Evolutionary conservation across 2,113 vertebrate species (phyloP).

Genomic region (Psammodynastes pulverulentus): DNA sequence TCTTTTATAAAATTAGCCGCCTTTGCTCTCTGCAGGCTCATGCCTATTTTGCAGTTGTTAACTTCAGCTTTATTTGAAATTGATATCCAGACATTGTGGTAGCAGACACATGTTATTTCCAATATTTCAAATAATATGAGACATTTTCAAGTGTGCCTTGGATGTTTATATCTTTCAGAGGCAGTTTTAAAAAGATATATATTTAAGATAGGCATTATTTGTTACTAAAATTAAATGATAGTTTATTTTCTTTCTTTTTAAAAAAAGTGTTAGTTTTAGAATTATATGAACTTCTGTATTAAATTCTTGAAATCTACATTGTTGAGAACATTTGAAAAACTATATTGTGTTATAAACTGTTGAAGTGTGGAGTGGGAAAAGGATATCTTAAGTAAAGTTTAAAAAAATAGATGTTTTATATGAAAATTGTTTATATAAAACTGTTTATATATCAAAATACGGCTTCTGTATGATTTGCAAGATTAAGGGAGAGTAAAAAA

Average conservation of each 20-base stretch:
- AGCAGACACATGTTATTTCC: slow-evolving; percentile 44
- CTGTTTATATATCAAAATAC: neutral
- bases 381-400: slow-evolving; percentile 23
- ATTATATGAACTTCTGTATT: slow-evolving; percentile 29
- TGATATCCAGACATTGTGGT: neutral
- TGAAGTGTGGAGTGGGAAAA: slow-evolving; percentile 7
- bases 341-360: slow-evolving; percentile 57
- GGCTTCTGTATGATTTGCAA: neutral
- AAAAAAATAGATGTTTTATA: neutral
- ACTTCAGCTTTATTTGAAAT: neutral
- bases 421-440: slow-evolving; percentile 34
- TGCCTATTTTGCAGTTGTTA: slow-evolving; percentile 1
- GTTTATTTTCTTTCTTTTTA: slow-evolving; percentile 26
- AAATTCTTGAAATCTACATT: slow-evolving; percentile 42
- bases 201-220: slow-evolving; percentile 30
- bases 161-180: slow-evolving; percentile 46
- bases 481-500: neutral
- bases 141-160: slow-evolving; percentile 56
- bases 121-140: neutral
- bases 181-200: slow-evolving; percentile 36
- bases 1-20: neutral
- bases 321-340: slow-evolving; percentile 46
- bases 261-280: slow-evolving; percentile 28
- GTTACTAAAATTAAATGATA: slow-evolving; percentile 45
- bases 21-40: neutral